Evolutionary conservation across 1,140 invertebrate species (phyloP).

Genomic region (Drosophila mayri): DNA sequence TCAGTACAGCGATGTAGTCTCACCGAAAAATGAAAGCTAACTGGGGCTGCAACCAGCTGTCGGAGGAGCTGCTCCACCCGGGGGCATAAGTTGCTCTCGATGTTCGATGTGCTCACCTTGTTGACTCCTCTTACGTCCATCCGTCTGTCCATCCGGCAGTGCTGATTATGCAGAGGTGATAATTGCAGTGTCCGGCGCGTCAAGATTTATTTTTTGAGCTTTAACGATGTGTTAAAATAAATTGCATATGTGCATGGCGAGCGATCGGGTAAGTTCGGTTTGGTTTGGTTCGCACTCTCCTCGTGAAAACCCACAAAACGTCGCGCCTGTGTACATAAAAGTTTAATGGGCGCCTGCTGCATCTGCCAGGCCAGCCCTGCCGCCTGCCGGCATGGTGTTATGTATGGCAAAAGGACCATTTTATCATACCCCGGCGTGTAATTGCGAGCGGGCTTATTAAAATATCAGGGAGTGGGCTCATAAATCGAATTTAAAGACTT

Average conservation of each 20-base stretch:
- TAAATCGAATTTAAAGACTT: conserved; percentile 67
- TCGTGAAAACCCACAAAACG: conserved; percentile 75
- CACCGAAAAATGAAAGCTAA: conserved; percentile 55
- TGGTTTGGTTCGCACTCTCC: conserved; percentile 3
- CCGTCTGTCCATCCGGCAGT: conserved; percentile 20
- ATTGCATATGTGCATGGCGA: conserved; percentile 66
- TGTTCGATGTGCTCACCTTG: conserved; percentile 67
- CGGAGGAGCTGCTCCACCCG: conserved; percentile 49
- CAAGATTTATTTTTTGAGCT: conserved; percentile 83
- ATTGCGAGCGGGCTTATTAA: conserved; percentile 74
- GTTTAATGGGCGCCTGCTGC: conserved; percentile 58
- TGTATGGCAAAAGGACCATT: conserved; percentile 6
- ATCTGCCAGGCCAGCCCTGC: conserved; percentile 11
- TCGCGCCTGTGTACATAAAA: conserved; percentile 79
- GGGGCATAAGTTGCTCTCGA: conserved; percentile 78
- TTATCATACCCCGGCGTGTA: conserved; percentile 31
- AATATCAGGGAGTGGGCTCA: conserved; percentile 58
- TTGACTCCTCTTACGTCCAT: conserved; percentile 21
- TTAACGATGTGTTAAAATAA: conserved; percentile 84
- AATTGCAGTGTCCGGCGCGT: conserved; percentile 82
- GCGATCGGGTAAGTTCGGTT: conserved; percentile 3
- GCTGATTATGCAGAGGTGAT: conserved; percentile 83
- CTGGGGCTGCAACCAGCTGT: conserved; percentile 50
- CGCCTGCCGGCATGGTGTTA: not conserved
- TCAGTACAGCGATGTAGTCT: conserved; percentile 2